Percentiles rank a stretch among this genome's conserved stretches.
These are phyloP conservation scores for Scopus umbretta DNA, from an alignment of 2,113 vertebrate genomes.

Conservation along the genomic window DNA sequence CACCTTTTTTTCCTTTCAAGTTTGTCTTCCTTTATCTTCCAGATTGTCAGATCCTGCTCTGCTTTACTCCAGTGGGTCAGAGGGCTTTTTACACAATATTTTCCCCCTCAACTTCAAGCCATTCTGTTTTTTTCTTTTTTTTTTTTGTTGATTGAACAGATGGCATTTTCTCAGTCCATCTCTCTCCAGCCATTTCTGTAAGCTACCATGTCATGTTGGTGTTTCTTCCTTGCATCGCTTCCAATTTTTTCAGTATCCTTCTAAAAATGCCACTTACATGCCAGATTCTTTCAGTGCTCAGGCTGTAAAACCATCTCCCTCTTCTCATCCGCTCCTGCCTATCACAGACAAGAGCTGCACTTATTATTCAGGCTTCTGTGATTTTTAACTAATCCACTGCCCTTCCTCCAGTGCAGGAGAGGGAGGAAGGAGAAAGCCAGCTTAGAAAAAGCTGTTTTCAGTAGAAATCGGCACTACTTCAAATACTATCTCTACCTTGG, in stretches of 20 bases:
- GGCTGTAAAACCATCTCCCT: background rate
- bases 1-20: background rate
- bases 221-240: background rate
- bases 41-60: background rate
- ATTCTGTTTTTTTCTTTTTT: no score
- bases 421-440: background rate
- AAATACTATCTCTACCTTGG: background rate
- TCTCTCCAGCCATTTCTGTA: background rate
- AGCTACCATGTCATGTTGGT: background rate
- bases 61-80: background rate
- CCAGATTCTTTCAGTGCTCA: background rate
- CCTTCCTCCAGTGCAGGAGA: background rate
- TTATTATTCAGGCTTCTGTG: background rate
- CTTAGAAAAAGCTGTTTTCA: background rate
- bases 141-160: background rate
- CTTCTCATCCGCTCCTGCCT: background rate
- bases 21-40: background rate
- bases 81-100: background rate
- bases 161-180: background rate
- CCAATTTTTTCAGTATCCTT: background rate
- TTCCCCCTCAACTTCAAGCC: background rate
- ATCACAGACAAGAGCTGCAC: no score
- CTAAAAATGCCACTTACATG: background rate
- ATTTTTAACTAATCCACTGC: background rate
- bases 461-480: background rate